phyloP scores from a whole-genome alignment of 2,113 vertebrate species.

The Cynoglossus semilaevis region DNA sequence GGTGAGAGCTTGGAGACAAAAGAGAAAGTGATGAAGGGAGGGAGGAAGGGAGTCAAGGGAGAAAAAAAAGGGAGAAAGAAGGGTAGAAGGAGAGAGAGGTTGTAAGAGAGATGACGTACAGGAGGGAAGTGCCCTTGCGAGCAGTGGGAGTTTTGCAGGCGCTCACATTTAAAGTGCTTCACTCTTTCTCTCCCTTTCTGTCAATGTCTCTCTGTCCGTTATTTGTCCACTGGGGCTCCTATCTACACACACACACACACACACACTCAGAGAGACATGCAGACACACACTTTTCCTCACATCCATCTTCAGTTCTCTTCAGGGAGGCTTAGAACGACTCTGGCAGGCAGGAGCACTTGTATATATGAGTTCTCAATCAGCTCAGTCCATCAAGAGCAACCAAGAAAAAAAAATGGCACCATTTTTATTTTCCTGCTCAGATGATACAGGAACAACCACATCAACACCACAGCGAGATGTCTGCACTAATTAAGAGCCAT shows the following conservation, averaged over 20 bases:
- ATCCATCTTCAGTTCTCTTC: slow-evolving; percentile 70
- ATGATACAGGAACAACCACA: background rate
- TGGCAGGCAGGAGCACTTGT: slow-evolving; percentile 56
- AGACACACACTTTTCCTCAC: slow-evolving; percentile 49
- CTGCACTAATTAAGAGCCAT: too few species aligned
- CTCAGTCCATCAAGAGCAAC: slow-evolving; percentile 48
- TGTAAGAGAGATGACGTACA: slow-evolving; percentile 58
- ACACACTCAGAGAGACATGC: slow-evolving; percentile 26
- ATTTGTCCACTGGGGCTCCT: slow-evolving; percentile 71
- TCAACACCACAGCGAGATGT: too few species aligned
- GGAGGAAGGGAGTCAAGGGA: slow-evolving; percentile 45
- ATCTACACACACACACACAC: slow-evolving; percentile 39
- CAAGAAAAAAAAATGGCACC: slow-evolving; percentile 30
- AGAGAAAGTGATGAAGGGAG: slow-evolving; percentile 61
- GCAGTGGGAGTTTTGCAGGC: slow-evolving; percentile 67
- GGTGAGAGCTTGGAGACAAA: slow-evolving; percentile 70
- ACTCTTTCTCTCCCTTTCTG: slow-evolving; percentile 54
- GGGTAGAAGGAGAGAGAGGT: slow-evolving; percentile 42
- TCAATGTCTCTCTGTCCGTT: slow-evolving; percentile 64
- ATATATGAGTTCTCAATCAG: slow-evolving; percentile 54
- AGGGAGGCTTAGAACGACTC: slow-evolving; percentile 63
- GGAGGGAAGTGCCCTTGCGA: slow-evolving; percentile 70
- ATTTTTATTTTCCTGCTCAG: slow-evolving; percentile 13
- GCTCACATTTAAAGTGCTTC: slow-evolving; percentile 70
- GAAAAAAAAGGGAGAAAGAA: slow-evolving; percentile 55